These are phyloP conservation scores for Taphrorychus bicolor DNA, from an alignment of 2,888 invertebrate species.

Conservation along the genomic window DNA sequence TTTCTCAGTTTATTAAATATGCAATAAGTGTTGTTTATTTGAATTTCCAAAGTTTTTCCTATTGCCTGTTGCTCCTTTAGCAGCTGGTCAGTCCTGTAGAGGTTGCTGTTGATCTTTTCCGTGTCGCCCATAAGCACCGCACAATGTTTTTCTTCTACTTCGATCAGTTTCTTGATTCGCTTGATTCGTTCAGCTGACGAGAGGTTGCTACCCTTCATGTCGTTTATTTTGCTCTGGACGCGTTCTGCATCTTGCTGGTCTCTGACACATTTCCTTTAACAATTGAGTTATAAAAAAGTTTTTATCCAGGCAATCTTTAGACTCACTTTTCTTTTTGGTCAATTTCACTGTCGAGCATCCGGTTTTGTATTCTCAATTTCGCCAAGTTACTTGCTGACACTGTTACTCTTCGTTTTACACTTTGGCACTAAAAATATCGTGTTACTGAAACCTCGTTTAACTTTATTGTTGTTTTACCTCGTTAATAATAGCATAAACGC, in stretches of 20 bases:
- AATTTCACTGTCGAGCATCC: slow-evolving; percentile 48
- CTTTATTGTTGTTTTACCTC: slow-evolving; percentile 52
- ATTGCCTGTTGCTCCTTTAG: slow-evolving; percentile 43
- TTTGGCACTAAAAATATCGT: slow-evolving; percentile 55
- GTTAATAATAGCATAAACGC: slow-evolving; percentile 55
- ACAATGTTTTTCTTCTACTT: slow-evolving; percentile 61
- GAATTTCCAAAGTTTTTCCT: slow-evolving; percentile 60
- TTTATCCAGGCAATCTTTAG: not conserved
- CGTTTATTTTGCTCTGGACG: slow-evolving; percentile 62
- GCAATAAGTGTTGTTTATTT: slow-evolving; percentile 63
- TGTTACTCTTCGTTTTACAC: slow-evolving; percentile 62
- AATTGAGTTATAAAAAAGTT: not conserved
- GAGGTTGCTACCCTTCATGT: slow-evolving; percentile 60
- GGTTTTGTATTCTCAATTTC: slow-evolving; percentile 51
- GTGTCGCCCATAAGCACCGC: slow-evolving; percentile 43
- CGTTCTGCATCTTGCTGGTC: slow-evolving; percentile 48
- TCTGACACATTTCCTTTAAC: slow-evolving; percentile 42
- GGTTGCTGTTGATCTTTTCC: slow-evolving; percentile 44
- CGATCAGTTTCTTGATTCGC: slow-evolving; percentile 68
- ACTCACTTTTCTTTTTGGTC: slow-evolving; percentile 41
- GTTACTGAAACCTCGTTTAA: not conserved
- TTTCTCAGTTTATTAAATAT: slow-evolving; percentile 60
- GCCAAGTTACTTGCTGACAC: slow-evolving; percentile 57
- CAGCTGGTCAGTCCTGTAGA: slow-evolving; percentile 42
- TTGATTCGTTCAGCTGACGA: slow-evolving; percentile 64